These are phyloP conservation scores for Camelus bactrianus DNA, from an alignment of 2,113 vertebrate species.

Conservation along the genomic window DNA sequence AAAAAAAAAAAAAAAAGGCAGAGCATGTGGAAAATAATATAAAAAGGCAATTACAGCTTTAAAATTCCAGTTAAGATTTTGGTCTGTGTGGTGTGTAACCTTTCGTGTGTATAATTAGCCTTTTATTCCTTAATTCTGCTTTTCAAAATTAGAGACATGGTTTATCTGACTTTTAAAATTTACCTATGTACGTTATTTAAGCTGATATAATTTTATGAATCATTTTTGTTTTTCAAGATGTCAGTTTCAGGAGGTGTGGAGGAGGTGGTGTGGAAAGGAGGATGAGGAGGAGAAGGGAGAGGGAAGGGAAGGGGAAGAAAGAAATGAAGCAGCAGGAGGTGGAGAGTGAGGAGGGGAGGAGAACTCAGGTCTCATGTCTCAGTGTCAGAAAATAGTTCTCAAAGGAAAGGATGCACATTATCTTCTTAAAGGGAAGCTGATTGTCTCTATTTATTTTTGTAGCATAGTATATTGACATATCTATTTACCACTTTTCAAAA, in stretches of 20 bases:
- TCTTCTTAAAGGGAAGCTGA: background rate
- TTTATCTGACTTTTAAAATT: background rate
- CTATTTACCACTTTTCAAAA: background rate
- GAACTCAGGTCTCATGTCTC: background rate
- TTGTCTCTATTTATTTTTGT: background rate
- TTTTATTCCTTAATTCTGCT: background rate
- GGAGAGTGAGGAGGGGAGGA: fast-evolving
- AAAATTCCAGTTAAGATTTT: background rate
- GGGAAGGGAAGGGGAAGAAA: background rate
- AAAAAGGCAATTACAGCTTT: background rate
- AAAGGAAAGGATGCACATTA: background rate
- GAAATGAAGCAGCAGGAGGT: background rate
- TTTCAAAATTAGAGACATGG: background rate
- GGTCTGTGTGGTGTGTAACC: fast-evolving
- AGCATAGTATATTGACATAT: background rate
- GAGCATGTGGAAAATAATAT: background rate
- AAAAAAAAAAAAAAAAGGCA: background rate
- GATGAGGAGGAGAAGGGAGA: fast-evolving
- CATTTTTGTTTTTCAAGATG: background rate
- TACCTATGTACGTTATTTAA: background rate
- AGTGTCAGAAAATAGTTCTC: background rate
- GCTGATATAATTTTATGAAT: background rate
- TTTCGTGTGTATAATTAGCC: background rate
- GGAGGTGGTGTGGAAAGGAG: fast-evolving
- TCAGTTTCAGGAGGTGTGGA: background rate